Evolutionary conservation across 2,797 vertebrate genomes (phyloP).

Genomic region (Acrocephalus scirpaceus): DNA sequence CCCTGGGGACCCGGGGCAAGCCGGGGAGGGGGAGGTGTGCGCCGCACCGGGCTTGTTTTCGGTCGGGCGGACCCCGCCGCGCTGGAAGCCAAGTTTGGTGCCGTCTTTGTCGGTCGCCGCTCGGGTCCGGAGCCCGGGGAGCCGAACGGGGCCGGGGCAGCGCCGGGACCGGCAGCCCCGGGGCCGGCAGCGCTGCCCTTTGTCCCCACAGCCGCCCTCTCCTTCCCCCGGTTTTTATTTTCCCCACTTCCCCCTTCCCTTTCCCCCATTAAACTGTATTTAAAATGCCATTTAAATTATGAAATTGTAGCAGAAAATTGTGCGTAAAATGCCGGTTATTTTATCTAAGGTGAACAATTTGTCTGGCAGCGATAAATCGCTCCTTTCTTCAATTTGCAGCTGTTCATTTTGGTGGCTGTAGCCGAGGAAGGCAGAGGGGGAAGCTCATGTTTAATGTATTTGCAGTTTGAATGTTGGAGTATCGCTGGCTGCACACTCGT

Average conservation of each 20-base stretch:
- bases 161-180: not conserved
- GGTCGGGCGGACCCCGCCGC: not conserved
- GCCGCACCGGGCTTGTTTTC: not conserved
- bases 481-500: conserved; percentile 99
- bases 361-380: conserved; percentile 87
- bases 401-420: conserved; percentile 83
- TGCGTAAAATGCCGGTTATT: conserved; percentile 87
- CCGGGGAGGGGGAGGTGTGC: fast-evolving
- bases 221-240: not conserved
- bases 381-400: conserved; percentile 86
- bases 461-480: conserved; percentile 90
- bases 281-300: conserved; percentile 85
- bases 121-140: not conserved
- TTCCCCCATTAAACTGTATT: conserved; percentile 77
- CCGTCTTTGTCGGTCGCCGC: conserved; percentile 11
- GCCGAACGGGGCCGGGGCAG: not conserved
- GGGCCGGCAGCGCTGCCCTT: not conserved
- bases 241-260: conserved; percentile 21
- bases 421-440: conserved; percentile 73
- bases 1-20: fast-evolving
- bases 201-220: conserved; percentile 5
- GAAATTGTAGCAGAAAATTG: conserved; percentile 84
- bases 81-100: not conserved
- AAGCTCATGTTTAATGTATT: conserved; percentile 99
- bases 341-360: conserved; percentile 86